These are phyloP conservation scores for Paramormyrops kingsleyae DNA, from an alignment of 2,113 vertebrate species.

Conservation along the genomic window DNA sequence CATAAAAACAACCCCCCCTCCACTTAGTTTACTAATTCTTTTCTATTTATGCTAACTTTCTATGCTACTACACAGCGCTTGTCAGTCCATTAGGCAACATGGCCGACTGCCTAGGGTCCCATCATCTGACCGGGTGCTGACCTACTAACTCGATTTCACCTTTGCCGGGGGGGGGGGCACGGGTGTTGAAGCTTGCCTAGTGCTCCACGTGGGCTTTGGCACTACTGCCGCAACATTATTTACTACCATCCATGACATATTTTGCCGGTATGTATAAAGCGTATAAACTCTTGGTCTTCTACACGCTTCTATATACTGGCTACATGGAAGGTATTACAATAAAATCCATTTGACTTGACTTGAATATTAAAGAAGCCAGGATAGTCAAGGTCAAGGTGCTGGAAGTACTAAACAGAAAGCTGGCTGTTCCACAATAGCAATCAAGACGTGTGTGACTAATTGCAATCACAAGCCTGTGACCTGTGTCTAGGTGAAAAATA, in stretches of 20 bases:
- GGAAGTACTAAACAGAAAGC: background rate
- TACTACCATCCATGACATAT: background rate
- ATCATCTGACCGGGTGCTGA: too few relatives aligned
- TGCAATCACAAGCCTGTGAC: conserved; percentile 16
- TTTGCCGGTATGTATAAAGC: background rate
- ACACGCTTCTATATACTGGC: background rate
- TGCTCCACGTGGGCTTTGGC: too few relatives aligned
- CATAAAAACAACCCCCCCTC: background rate
- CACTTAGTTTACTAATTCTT: too few relatives aligned
- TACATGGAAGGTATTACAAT: background rate
- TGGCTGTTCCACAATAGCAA: background rate
- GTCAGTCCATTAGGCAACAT: too few relatives aligned
- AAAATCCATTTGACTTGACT: background rate
- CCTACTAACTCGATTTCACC: background rate
- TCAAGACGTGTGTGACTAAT: conserved; percentile 11
- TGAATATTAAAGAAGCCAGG: background rate
- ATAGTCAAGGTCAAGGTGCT: conserved; percentile 1
- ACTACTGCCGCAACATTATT: background rate
- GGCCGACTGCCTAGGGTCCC: too few relatives aligned
- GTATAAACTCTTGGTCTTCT: background rate
- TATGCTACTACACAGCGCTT: too few relatives aligned
- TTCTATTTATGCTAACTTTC: too few relatives aligned
- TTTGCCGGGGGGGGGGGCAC: background rate
- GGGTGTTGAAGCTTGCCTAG: too few relatives aligned
- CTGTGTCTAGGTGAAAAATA: background rate